Evolutionary conservation across 2,888 invertebrate genomes (phyloP).

Genomic region (Sclerodermus sp.): DNA sequence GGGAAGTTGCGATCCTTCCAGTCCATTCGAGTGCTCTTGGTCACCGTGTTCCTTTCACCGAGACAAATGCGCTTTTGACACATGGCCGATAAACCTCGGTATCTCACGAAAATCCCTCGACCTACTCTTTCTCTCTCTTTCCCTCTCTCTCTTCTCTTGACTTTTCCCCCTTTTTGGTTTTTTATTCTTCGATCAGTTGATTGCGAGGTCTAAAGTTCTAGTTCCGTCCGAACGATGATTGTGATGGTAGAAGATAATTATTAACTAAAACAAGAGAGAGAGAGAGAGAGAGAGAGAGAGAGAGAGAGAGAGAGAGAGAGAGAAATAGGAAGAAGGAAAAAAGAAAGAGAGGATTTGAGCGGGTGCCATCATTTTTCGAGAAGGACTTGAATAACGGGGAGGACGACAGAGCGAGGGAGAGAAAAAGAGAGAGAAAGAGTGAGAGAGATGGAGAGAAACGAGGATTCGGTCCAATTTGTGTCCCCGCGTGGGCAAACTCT

Average conservation of each 20-base stretch:
- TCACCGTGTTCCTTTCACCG: too few species aligned
- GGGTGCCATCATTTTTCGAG: not conserved
- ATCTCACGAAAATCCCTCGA: too few species aligned
- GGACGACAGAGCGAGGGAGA: too few species aligned
- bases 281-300: not conserved
- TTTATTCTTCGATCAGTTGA: too few species aligned
- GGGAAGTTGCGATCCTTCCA: conserved; percentile 9
- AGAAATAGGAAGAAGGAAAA: not conserved
- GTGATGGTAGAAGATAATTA: conserved; percentile 2
- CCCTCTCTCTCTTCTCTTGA: conserved; percentile 17
- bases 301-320: not conserved
- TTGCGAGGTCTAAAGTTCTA: conserved; percentile 17
- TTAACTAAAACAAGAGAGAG: too few species aligned
- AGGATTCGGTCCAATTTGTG: conserved; percentile 8
- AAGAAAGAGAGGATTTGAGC: not conserved
- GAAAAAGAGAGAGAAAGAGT: not conserved
- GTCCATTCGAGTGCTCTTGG: conserved; percentile 16
- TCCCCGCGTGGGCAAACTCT: conserved; percentile 7
- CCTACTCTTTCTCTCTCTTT: too few species aligned
- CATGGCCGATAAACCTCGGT: too few species aligned
- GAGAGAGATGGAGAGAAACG: not conserved
- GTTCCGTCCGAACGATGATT: conserved; percentile 15
- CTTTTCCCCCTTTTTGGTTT: too few species aligned
- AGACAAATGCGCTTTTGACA: too few species aligned
- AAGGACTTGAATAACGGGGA: not conserved